phyloP scores from a whole-genome alignment of 1,140 invertebrate genomes.

The Drosophila pseudoananassae region DNA sequence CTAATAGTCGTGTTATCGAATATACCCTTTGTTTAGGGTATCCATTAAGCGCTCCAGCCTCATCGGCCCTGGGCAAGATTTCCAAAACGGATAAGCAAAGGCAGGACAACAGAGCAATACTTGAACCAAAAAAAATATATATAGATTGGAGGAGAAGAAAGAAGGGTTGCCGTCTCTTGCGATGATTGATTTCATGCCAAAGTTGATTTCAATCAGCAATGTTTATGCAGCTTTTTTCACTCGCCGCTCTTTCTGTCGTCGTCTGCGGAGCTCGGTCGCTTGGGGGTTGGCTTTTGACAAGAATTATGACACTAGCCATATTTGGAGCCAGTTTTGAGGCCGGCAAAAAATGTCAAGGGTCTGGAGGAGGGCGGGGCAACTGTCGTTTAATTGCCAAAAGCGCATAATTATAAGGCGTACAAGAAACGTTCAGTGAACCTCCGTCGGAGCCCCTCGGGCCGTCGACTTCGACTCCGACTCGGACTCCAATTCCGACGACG shows the following conservation, averaged over 20 bases:
- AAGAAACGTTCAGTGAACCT: slow-evolving; percentile 61
- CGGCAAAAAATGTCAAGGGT: slow-evolving; percentile 4
- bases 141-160: slow-evolving; percentile 21
- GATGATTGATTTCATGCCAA: slow-evolving; percentile 84
- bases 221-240: slow-evolving; percentile 78
- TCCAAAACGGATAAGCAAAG: slow-evolving; percentile 63
- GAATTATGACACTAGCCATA: slow-evolving; percentile 81
- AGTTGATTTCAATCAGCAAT: slow-evolving; percentile 84
- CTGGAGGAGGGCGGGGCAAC: slow-evolving; percentile 10
- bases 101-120: slow-evolving; percentile 46
- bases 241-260: slow-evolving; percentile 21
- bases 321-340: slow-evolving; percentile 50
- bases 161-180: slow-evolving; percentile 58
- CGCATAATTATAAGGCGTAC: slow-evolving; percentile 67
- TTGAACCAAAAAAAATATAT: slow-evolving; percentile 24
- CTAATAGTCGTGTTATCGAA: not conserved
- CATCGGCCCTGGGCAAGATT: slow-evolving; percentile 68
- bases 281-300: slow-evolving; percentile 78
- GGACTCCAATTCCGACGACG: not conserved
- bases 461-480: too few relatives aligned
- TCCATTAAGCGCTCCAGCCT: slow-evolving; percentile 29
- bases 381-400: slow-evolving; percentile 79
- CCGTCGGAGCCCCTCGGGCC: slow-evolving; percentile 10
- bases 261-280: slow-evolving; percentile 57
- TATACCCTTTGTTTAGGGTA: slow-evolving; percentile 29